A percentile compares a stretch with the other conserved stretches of the same genome.
Evolutionary conservation across 2,888 invertebrate species (phyloP).

Genomic region (Microdon myrmicae): DNA sequence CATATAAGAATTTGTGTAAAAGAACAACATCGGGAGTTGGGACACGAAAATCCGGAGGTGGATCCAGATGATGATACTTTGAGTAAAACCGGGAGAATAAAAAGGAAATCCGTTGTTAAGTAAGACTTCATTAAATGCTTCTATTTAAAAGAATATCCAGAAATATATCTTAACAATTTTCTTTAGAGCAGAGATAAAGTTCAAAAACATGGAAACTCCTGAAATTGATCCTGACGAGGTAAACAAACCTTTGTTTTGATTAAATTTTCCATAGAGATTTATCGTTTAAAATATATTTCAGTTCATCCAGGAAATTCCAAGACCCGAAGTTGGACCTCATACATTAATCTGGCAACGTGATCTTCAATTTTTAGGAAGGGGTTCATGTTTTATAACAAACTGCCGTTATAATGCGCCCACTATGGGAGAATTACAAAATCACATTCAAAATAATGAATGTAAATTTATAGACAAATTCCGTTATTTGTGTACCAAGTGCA

Average conservation of each 20-base stretch:
- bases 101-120: slow-evolving; percentile 62
- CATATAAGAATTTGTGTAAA: slow-evolving; percentile 57
- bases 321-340: slow-evolving; percentile 1
- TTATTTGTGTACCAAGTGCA: slow-evolving; percentile 56
- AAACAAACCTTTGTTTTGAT: not conserved
- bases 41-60: not conserved
- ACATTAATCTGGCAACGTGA: slow-evolving; percentile 49
- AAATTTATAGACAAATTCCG: slow-evolving; percentile 56
- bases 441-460: slow-evolving; percentile 59
- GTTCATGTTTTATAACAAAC: slow-evolving; percentile 59
- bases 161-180: not conserved
- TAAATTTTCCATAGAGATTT: not conserved
- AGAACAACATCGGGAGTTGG: not conserved
- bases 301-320: slow-evolving; percentile 24
- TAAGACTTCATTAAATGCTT: slow-evolving; percentile 31
- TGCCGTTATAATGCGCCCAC: slow-evolving; percentile 60
- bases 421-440: slow-evolving; percentile 55
- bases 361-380: slow-evolving; percentile 54
- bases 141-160: not conserved
- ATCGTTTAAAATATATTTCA: not conserved
- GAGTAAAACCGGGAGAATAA: slow-evolving; percentile 60
- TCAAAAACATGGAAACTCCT: slow-evolving; percentile 56
- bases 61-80: slow-evolving; percentile 35
- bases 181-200: slow-evolving; percentile 60
- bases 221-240: slow-evolving; percentile 37